These are phyloP conservation scores for Drosophila neoperkinsi DNA, from an alignment of 2,888 invertebrate genomes.

Conservation along the genomic window DNA sequence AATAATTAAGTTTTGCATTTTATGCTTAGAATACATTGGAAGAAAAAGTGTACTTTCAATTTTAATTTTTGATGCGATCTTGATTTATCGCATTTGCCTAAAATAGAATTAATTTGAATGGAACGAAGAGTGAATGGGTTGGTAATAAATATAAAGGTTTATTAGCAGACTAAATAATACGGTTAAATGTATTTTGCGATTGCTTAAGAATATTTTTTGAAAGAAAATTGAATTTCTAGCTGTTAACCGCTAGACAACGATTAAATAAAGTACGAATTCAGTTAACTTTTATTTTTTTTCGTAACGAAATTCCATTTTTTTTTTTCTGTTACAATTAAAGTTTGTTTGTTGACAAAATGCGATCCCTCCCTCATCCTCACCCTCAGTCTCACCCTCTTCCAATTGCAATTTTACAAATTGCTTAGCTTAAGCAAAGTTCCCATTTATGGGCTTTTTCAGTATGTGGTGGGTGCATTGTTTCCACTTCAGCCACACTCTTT, in stretches of 20 bases:
- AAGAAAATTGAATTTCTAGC: background rate
- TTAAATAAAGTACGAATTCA: background rate
- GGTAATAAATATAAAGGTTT: background rate
- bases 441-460: slow-evolving; percentile 24
- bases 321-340: background rate
- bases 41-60: background rate
- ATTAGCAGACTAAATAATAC: background rate
- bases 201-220: background rate
- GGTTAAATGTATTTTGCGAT: background rate
- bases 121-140: background rate
- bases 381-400: background rate
- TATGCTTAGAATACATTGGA: background rate
- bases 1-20: background rate
- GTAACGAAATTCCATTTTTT: background rate
- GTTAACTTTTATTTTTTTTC: background rate
- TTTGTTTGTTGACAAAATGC: background rate
- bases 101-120: background rate
- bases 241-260: too few species aligned
- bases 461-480: slow-evolving; percentile 16
- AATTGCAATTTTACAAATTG: slow-evolving; percentile 19
- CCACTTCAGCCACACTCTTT: background rate
- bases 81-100: background rate
- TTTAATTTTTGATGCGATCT: background rate
- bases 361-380: background rate
- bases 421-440: slow-evolving; percentile 29